phyloP scores from a whole-genome alignment of 2,113 vertebrate genomes.

The Tyrannus savana region DNA sequence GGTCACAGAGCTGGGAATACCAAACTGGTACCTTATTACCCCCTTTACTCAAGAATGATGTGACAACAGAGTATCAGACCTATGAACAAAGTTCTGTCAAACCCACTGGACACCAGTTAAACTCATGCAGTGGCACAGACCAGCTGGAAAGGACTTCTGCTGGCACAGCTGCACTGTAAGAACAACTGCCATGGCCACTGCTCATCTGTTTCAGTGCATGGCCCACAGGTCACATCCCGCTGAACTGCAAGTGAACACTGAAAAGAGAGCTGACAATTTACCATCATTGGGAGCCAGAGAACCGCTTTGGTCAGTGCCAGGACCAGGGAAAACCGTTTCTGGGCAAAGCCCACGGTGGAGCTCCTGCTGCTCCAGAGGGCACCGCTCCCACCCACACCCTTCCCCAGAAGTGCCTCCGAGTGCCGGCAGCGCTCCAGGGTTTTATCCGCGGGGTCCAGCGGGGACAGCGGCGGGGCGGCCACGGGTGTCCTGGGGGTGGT shows the following conservation, averaged over 20 bases:
- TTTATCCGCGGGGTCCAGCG: slow-evolving; percentile 73
- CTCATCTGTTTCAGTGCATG: background rate
- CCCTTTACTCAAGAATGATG: background rate
- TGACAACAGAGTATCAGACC: background rate
- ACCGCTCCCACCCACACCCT: background rate
- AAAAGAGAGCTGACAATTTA: slow-evolving; percentile 71
- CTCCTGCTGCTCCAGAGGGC: slow-evolving; percentile 46
- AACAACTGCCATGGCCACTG: background rate
- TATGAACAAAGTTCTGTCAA: background rate
- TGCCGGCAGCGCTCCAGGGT: slow-evolving; percentile 72
- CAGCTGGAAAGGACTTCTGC: background rate
- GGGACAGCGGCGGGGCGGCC: slow-evolving; percentile 62
- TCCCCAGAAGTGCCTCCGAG: background rate
- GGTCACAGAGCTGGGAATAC: background rate
- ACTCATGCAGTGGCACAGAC: background rate
- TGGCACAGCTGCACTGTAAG: background rate
- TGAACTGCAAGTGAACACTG: background rate
- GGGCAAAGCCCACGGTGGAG: slow-evolving; percentile 80
- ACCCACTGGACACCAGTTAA: background rate
- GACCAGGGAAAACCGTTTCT: slow-evolving; percentile 94
- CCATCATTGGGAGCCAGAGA: slow-evolving; percentile 98
- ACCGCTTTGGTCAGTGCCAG: slow-evolving; percentile 86
- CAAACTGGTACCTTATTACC: background rate
- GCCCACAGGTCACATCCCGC: background rate
- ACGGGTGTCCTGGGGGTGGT: slow-evolving; percentile 71